A percentile compares a stretch with the other conserved stretches of the same genome.
These are phyloP conservation scores for Mohoua ochrocephala DNA, from an alignment of 2,113 vertebrate species.

Conservation along the genomic window DNA sequence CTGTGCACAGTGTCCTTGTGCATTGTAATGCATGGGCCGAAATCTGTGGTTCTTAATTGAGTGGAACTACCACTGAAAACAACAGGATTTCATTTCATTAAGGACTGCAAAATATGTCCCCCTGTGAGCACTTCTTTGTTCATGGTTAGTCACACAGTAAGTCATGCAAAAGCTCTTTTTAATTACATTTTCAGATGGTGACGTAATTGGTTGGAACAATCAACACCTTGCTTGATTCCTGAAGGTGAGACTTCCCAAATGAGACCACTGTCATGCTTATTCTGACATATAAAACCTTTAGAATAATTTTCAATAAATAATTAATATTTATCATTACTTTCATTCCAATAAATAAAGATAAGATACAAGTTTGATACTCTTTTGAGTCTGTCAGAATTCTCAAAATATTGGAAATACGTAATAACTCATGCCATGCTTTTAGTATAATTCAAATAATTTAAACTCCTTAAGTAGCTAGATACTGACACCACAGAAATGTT, in stretches of 20 bases:
- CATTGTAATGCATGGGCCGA: neutral
- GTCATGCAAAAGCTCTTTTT: constrained; percentile 50
- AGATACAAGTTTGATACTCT: neutral
- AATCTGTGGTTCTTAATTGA: constrained; percentile 30
- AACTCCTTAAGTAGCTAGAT: neutral
- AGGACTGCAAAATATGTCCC: neutral
- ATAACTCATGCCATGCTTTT: neutral
- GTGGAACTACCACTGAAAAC: constrained; percentile 36
- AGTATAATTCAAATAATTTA: neutral
- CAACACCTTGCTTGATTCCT: constrained; percentile 8
- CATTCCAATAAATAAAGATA: neutral
- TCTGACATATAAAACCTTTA: neutral
- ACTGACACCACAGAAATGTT: neutral
- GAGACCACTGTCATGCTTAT: neutral
- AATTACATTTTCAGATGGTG: constrained; percentile 52
- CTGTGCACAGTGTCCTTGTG: neutral
- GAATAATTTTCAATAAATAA: neutral
- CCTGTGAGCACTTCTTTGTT: constrained; percentile 17
- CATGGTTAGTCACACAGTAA: constrained; percentile 44
- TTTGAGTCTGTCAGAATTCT: neutral
- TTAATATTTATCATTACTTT: neutral
- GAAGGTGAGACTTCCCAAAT: constrained; percentile 1
- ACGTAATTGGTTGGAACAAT: constrained; percentile 35
- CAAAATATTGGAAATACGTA: neutral
- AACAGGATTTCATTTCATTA: constrained; percentile 51